phyloP scores from a whole-genome alignment of 2,113 vertebrate species.

The Addax nasomaculatus region DNA sequence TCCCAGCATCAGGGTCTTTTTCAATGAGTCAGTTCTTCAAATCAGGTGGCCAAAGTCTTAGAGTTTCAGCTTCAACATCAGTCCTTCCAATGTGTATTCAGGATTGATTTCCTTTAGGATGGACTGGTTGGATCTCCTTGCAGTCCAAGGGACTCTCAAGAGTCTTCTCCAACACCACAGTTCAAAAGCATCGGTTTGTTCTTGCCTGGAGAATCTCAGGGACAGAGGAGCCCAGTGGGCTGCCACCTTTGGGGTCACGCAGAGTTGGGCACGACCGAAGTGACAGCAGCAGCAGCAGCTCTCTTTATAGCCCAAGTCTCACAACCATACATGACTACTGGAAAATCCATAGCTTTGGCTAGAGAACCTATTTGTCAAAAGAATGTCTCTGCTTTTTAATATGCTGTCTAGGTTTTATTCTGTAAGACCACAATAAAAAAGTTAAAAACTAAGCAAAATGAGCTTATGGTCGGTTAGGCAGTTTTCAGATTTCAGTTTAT shows the following conservation, averaged over 20 bases:
- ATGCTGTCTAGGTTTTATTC: background rate
- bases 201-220: too few species aligned
- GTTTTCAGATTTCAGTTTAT: background rate
- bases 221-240: accelerated
- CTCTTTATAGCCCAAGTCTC: background rate
- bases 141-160: background rate
- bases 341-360: background rate
- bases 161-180: background rate
- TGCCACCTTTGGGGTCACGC: accelerated
- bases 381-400: background rate
- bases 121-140: background rate
- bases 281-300: background rate
- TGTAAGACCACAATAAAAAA: background rate
- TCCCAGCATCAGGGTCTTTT: background rate
- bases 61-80: background rate
- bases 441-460: background rate
- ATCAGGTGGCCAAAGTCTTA: background rate
- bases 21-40: background rate
- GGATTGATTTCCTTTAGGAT: background rate
- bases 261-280: too few species aligned
- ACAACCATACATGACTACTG: background rate
- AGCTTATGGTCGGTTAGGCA: background rate
- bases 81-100: background rate
- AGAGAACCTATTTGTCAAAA: background rate
- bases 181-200: background rate